Base-by-base conservation (phyloP, 2,888 invertebrate species). In the Drosophila neotestacea region DNA sequence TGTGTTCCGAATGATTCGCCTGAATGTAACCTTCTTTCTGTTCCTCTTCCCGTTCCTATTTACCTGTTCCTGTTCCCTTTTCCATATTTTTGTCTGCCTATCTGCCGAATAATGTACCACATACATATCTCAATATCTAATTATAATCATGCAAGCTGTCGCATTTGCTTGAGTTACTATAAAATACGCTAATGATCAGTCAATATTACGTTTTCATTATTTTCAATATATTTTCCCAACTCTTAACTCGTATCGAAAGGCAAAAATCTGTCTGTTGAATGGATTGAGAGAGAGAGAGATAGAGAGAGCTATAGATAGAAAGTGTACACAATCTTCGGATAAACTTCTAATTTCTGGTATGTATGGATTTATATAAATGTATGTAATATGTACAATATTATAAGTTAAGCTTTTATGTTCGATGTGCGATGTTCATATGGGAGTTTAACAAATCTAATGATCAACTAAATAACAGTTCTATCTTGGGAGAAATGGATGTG, bases 401-500 rank as follows among this genome's bases (percentile, higher is more conserved):
- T 58, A 62, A 34, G 52, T 60, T 71, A 70, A 42, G 48, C 44
- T 41, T 48, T 52, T 34, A 34, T 70, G 34, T 44, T 72, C 55
- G 76, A 76, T 66, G 34, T 65, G 46, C 10, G 47, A 30, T 22
- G 22, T 59, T 46, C 47, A 69, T 9, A 44, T 58, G 56, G 47
- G 44, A 54, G 27, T 50, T 46, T 64, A 80, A 77, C 69, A 71
- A 69, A 27, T 56, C 62, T 72, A 58, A 73, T 67, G 77, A 64
- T 75, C 73, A 84, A 84, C 89, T 87, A 85, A 89, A 84, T 84
- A 84, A 89, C 89, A 89, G 82, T 84, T 60, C 63, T 80, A 76
- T 79, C 51, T 61, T 75, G 42, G 38, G 30, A 38, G 52, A 13
- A 27, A 11, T 39, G 47, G 13, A 11, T 51, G 30, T 61, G 13